Conservation (phyloP, 1,140 invertebrate species). For the Bombyx mori region ASM3026992v2 NC_085121.1:15786001-15786500, state of each 20-base stretch:
- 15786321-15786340: no score
- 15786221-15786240: background rate
- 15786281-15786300: no score
- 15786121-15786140: background rate
- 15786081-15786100: slow-evolving; percentile 1
- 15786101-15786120: background rate
- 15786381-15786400: no score
- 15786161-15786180: slow-evolving; percentile 1
- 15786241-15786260: background rate
- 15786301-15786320: no score
- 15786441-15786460: no score
- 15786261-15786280: background rate
- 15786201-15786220: background rate
- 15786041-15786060: slow-evolving; percentile 3
- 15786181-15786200: background rate
- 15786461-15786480: no score
- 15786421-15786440: no score
- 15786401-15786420: no score
- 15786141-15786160: background rate
- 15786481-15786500: no score
- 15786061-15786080: background rate
- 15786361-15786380: no score
- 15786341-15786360: no score
- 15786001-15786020: background rate
- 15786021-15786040: background rate